A percentile compares a stretch with the other conserved stretches of the same genome.
phyloP scores from a whole-genome alignment of 1,140 invertebrate genomes.

The Amyelois transitella region DNA sequence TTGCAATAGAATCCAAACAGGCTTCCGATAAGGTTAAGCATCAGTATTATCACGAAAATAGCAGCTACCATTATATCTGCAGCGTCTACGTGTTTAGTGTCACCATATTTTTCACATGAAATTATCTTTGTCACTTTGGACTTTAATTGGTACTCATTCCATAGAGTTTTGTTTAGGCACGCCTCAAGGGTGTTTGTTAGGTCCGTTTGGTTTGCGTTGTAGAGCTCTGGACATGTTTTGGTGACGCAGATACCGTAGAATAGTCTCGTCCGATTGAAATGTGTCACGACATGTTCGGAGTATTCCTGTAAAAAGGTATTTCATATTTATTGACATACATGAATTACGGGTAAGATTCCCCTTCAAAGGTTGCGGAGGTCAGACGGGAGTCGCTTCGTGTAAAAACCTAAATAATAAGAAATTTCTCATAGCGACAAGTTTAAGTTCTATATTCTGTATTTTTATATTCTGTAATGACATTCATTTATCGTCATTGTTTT shows the following conservation, averaged over 20 bases:
- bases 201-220: conserved; percentile 12
- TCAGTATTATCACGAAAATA: conserved; percentile 17
- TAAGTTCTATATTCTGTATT: too few species aligned
- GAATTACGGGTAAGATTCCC: too few species aligned
- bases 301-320: conserved; percentile 32
- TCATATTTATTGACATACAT: conserved; percentile 6
- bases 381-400: neutral
- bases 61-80: conserved; percentile 20
- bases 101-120: conserved; percentile 16
- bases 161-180: conserved; percentile 31
- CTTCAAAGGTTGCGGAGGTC: neutral
- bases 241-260: conserved; percentile 35
- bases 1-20: conserved; percentile 18
- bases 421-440: too few species aligned
- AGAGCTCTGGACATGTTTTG: conserved; percentile 23
- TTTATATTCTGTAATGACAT: too few species aligned
- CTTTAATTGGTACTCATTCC: conserved; percentile 22
- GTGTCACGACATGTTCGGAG: conserved; percentile 23
- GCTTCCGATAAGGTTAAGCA: conserved; percentile 27
- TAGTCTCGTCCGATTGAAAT: conserved; percentile 37
- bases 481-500: too few species aligned
- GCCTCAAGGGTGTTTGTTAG: conserved; percentile 15
- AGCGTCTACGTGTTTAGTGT: conserved; percentile 12
- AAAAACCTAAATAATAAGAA: too few species aligned
- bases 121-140: conserved; percentile 16